Evolutionary conservation across 1,140 invertebrate species (phyloP), one percentile per base, ranked within the genome.

Genomic region (Camponotus floridanus): DNA sequence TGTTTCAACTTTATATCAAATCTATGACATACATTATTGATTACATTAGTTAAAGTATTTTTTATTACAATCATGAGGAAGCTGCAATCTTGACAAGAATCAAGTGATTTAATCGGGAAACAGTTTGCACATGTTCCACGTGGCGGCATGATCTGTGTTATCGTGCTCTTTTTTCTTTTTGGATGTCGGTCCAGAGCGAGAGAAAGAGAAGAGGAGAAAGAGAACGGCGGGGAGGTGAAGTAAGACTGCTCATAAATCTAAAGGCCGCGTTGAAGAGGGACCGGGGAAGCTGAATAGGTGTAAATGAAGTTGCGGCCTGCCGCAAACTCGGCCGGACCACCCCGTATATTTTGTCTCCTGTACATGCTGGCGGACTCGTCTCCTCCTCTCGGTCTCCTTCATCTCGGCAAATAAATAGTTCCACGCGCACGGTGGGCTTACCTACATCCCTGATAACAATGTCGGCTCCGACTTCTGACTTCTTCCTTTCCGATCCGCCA

Each of bases 281-380:
- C 59, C 9, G 85, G 76, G 84, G 86, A 88, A 85, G 87, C 87
- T 94, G 93, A 94, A 95, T 94, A 95, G 93, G 94, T 95, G 94
- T 93, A 95, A 95, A 95, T 94, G 93, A 95, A 94, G 93, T 94
- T 94, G 93, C 92, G 92, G 92, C 92, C 88, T 87, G 90, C 87
- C 88, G 85, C 81, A 90, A 89, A 90, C 88, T 87, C 87, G 85
- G 71, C 64, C 81, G 86, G 92, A 93, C 91, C 92, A 93, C 90
- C 88, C 73, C 71, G 86, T 71, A 76, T 88, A 90, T 90, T 90
- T 90, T 90, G 89, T 90, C 88, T 87, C 70, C 86, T 76, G 79
- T 85, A 81, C 85, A 86, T 55, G 78, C 71, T 51, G 26, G 76
- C 39, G 57, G 68, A 45, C 39, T 76, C 73, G 26, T 45, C 68